Base-by-base conservation (phyloP, 2,888 invertebrate species). In the Adelphocoris suturalis region DNA sequence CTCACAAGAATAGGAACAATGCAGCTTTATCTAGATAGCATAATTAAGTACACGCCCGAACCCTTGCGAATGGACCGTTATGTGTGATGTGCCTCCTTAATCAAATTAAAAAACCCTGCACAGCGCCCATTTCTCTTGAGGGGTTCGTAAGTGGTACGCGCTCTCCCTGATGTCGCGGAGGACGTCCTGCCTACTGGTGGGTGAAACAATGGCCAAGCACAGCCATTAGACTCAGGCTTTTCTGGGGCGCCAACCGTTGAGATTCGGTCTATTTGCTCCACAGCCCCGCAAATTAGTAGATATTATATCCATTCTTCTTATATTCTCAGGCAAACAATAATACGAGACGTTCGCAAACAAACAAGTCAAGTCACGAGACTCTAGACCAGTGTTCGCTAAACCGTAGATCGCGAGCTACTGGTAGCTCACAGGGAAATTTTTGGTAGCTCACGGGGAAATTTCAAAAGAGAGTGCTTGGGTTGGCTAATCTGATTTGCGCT, bases 1-100 rank as follows among this genome's bases (percentile, higher is more conserved):
- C n/a, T 57, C 57, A n/a, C 57, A n/a, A 68, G 68, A 68, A 23
- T 68, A 68, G 68, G 68, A 68, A 68, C 68, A 68, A 68, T 68
- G 23, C 68, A 23, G 68, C 68, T 68, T 68, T 13, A 68, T 68
- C 68, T n/a, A 68, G 68, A 68, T 68, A 68, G 57, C 9, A 68
- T 68, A 68, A 68, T 68, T 68, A 68, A 68, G 23, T 7, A 68
- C 12, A 68, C 2, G 23, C 11, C 13, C 23, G 68, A 7, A 23
- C 19, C n/a, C 2, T n/a, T 16, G n/a, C 68, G 23, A 68, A 68
- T 23, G 23, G 68, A 68, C 68, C 68, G 68, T 68, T 68, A 68
- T 27, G 68, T 23, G 68, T 27, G 68, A 23, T 23, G 11, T 23
- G 27, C 68, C 37, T 37, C 37, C 37, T 27, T 23, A 68, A 23